phyloP scores from a whole-genome alignment of 2,888 invertebrate species.

The Drosophila multiciliata region DNA sequence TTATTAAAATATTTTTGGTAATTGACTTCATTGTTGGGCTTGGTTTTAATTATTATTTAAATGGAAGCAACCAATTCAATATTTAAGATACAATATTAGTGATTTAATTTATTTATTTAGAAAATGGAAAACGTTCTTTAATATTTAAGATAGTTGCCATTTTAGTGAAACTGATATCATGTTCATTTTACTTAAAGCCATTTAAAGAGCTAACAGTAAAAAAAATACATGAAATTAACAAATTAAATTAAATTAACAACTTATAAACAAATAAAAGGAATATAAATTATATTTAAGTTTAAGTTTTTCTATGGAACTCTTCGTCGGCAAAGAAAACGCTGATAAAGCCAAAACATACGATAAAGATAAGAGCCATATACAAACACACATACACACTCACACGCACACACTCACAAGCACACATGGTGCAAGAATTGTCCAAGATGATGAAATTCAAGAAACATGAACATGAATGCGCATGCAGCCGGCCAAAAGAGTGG shows the following conservation, averaged over 20 bases:
- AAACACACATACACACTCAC: neutral
- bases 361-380: conserved; percentile 24
- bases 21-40: too few species aligned
- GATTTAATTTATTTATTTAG: too few species aligned
- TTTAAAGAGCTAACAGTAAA: neutral
- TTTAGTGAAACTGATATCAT: too few species aligned
- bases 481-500: conserved; percentile 40
- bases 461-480: conserved; percentile 68
- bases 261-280: neutral
- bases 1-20: too few species aligned
- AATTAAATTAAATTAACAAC: neutral
- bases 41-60: too few species aligned
- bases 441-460: conserved; percentile 69
- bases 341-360: conserved; percentile 26
- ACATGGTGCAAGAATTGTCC: conserved; percentile 58
- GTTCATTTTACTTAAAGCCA: too few species aligned
- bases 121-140: too few species aligned
- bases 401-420: neutral
- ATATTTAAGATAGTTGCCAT: too few species aligned
- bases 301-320: neutral
- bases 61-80: too few species aligned
- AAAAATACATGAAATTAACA: neutral
- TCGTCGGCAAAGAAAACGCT: conserved; percentile 8
- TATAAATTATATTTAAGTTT: neutral
- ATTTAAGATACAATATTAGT: neutral